These are phyloP conservation scores for Gymnothorax javanicus DNA, from an alignment of 2,797 vertebrate genomes.

Conservation along the genomic window DNA sequence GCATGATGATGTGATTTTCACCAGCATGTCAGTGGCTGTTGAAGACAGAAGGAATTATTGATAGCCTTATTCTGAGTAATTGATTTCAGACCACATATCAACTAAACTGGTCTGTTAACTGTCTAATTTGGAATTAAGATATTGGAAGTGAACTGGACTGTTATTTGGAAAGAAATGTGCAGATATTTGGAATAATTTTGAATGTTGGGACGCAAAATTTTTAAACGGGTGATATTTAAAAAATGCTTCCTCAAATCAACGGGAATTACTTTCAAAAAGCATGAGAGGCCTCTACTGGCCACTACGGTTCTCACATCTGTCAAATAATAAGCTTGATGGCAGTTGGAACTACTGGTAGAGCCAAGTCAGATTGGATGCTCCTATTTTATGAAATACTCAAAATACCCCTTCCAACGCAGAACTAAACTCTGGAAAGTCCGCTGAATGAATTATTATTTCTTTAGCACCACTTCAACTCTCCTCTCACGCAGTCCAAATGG, in stretches of 20 bases:
- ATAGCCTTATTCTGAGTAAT: background rate
- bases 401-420: background rate
- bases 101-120: background rate
- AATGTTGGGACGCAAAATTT: conserved; percentile 53
- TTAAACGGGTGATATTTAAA: conserved; percentile 30
- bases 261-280: conserved; percentile 72
- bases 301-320: conserved; percentile 67
- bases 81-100: background rate
- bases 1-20: conserved; percentile 59
- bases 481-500: conserved; percentile 60
- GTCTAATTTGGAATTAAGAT: background rate
- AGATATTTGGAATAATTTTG: conserved; percentile 1
- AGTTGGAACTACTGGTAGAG: conserved; percentile 22
- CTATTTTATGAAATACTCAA: background rate
- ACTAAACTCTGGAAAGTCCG: conserved; percentile 38
- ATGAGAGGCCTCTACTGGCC: conserved; percentile 97
- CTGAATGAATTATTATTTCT: conserved; percentile 57
- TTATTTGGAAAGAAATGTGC: background rate
- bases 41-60: background rate
- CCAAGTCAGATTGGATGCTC: background rate
- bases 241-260: conserved; percentile 23
- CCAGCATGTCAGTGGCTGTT: background rate
- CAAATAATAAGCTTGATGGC: conserved; percentile 51
- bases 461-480: conserved; percentile 33
- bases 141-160: background rate